Percentiles rank a stretch among this genome's conserved stretches.
Conservation (phyloP, 2,797 vertebrate species). For the Valencia hispanica region DNA sequence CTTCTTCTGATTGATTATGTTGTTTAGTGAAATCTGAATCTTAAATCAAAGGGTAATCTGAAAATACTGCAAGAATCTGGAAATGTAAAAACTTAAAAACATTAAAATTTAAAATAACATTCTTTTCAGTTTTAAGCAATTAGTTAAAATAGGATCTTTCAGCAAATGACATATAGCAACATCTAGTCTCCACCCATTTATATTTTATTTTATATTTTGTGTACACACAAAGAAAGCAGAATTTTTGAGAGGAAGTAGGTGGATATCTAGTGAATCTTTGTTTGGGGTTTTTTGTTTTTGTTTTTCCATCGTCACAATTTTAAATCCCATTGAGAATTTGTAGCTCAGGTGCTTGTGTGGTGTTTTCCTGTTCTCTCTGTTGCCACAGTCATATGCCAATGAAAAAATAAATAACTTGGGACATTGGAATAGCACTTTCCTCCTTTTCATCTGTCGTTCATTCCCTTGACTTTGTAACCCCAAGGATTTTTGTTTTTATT, state of each 20-base stretch:
- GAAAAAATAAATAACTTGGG: conserved; percentile 41
- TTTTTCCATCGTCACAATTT: conserved; percentile 4
- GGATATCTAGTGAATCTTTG: background rate
- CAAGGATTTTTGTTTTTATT: conserved; percentile 27
- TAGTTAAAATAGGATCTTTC: background rate
- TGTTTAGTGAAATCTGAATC: background rate
- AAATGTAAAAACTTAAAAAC: background rate
- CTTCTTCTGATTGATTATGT: background rate
- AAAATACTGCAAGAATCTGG: background rate
- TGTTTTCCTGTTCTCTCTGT: conserved; percentile 28
- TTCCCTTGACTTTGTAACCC: conserved; percentile 33
- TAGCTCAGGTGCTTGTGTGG: background rate
- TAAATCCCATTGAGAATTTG: conserved; percentile 7
- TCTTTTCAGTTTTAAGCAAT: background rate
- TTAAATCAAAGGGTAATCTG: background rate
- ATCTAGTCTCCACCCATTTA: background rate
- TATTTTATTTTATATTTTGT: too few relatives aligned
- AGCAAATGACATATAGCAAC: background rate
- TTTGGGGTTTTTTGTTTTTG: conserved; percentile 1
- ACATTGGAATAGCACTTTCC: conserved; percentile 12
- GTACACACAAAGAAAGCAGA: background rate
- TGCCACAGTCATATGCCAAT: conserved; percentile 30
- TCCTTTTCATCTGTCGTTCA: conserved; percentile 16
- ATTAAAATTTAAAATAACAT: too few relatives aligned
- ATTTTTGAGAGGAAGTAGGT: background rate